Evolutionary conservation across 2,888 invertebrate genomes (phyloP), one percentile per base, ranked within the genome.

Genomic region (Hydriomena furcata): DNA sequence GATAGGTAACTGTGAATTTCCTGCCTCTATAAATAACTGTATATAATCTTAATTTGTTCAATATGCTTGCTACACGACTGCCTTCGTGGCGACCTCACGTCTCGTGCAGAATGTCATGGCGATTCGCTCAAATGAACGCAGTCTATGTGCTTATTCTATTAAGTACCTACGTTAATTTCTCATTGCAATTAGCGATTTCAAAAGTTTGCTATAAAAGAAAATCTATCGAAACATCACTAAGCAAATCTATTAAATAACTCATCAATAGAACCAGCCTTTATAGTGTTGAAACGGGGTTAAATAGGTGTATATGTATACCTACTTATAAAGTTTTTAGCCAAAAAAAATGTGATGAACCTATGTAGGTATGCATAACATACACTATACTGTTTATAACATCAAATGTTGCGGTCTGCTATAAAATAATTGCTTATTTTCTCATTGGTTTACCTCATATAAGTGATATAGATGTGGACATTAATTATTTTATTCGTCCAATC

Each of bases 51-150:
- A n/a, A n/a, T n/a, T n/a, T n/a, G n/a, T n/a, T n/a, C n/a, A 17
- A 17, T 56, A 52, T 52, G 56, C 42, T 52, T 69, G 17, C 17
- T 17, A 79, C 80, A 79, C 66, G 81, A 71, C 77, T 80, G 66
- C 82, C 82, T 82, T 82, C 80, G 53, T 68, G 38, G 53, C 68
- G 82, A 78, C 85, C 84, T 83, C 71, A 76, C 61, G 58, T 61
- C 63, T 62, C 68, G 67, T 64, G 63, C 71, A 81, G 75, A 84
- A 84, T 84, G 83, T 84, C 85, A 84, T 71, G 81, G 81, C 72
- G 71, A 78, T 73, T 76, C 56, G 65, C 63, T 69, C 66, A 65
- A 66, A 68, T 52, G 55, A 60, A 61, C 52, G 60, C 57, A 53
- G 58, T 58, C 64, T 66, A 65, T 59, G 63, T 59, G 4, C 17